phyloP scores from a whole-genome alignment of 2,888 invertebrate species.

The Lamellibrachia columna region DNA sequence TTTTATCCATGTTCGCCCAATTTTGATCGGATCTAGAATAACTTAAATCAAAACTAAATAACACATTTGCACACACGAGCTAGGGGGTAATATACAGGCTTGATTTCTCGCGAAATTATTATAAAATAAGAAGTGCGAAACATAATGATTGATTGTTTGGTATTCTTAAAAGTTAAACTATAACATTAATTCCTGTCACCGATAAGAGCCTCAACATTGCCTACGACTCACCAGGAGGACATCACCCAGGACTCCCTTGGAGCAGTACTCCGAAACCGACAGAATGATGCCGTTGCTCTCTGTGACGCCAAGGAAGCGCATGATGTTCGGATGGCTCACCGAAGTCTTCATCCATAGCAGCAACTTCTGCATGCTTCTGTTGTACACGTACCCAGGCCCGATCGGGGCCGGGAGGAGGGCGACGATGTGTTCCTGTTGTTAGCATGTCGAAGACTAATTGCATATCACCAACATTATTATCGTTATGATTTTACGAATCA shows the following conservation, averaged over 20 bases:
- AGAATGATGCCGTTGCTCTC: constrained; percentile 41
- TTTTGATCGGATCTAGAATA: no score
- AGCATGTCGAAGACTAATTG: background rate
- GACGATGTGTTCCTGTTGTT: background rate
- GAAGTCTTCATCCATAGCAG: constrained; percentile 49
- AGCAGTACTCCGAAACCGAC: constrained; percentile 51
- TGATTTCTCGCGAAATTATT: no score
- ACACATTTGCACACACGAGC: no score
- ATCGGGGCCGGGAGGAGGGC: background rate
- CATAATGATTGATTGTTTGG: no score
- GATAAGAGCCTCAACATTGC: no score
- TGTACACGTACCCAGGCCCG: background rate
- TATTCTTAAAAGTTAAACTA: no score
- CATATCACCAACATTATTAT: background rate
- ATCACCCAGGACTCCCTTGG: constrained; percentile 51
- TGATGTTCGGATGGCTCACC: constrained; percentile 52
- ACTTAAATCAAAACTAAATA: no score
- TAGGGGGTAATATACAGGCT: no score
- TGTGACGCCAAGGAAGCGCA: constrained; percentile 56
- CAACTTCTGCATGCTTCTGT: constrained; percentile 22
- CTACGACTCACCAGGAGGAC: constrained; percentile 41
- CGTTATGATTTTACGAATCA: background rate
- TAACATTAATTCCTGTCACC: no score
- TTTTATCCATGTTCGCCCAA: no score
- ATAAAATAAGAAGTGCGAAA: no score